Base-by-base conservation (phyloP, 1,140 invertebrate species). In the Melitaea cinxia region DNA sequence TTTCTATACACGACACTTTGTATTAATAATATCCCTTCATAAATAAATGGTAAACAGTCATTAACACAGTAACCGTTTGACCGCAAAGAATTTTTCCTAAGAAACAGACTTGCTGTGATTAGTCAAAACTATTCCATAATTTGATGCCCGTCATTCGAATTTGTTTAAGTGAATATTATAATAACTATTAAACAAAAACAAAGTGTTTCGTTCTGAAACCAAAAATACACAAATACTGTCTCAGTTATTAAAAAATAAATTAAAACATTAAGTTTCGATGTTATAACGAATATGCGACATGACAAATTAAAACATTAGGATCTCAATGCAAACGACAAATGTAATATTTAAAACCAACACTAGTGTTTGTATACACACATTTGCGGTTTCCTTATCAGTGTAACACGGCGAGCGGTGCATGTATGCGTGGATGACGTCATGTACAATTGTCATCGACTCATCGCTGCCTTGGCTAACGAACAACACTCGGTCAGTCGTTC, bases 381-480 rank as follows among this genome's bases (percentile, higher is more conserved):
- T 78, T 81, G 85, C 75, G 78, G 78, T 86, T 80, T 76, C 72
- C 72, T 83, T 82, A 86, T 85, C 82, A 73, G 64, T 63, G 72
- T 50, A 47, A 54, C 47, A 68, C 59, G 21, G 35, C 9, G 55
- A 24, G 47, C 17, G 72, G 64, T 66, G 70, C 58, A 42, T 72
- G 84, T 82, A 82, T 79, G 66, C 72, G 68, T 54, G 47, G 65
- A 50, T 90, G 87, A 90, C 87, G 87, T 90, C 85, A 89, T 73
- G 68, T 73, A 56, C 75, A 42, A 87, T 89, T 89, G 87, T 85
- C 87, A 86, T 66, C 64, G 47, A 60, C 64, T 66, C 64, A 60
- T 79, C 77, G 79, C 80, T 82, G 81, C 85, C 83, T 86, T 71
- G 85, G 87, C 75, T 84, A 86, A 85, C 87, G 73, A 83, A 77